phyloP scores from a whole-genome alignment of 2,797 vertebrate genomes.

The Typhlichthys subterraneus region DNA sequence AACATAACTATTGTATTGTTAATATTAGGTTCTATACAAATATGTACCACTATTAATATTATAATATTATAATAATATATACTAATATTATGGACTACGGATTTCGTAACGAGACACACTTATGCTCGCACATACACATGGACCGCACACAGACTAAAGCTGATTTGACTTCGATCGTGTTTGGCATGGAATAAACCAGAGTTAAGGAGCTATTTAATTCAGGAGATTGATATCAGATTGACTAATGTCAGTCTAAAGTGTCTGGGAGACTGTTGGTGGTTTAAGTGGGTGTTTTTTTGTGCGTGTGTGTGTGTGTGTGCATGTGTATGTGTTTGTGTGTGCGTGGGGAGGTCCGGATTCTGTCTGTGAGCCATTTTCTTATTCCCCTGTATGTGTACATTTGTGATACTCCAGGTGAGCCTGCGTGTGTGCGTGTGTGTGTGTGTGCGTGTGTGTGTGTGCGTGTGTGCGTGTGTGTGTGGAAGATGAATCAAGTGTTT shows the following conservation, averaged over 20 bases:
- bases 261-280: background rate
- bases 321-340: constrained; percentile 11
- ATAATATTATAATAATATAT: no score
- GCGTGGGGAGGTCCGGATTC: background rate
- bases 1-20: no score
- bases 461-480: background rate
- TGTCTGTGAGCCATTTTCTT: background rate
- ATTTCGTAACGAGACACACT: no score
- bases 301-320: constrained; percentile 12
- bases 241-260: background rate
- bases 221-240: background rate
- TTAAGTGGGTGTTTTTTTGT: background rate
- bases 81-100: no score
- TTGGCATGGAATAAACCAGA: no score
- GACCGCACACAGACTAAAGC: no score
- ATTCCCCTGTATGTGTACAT: background rate
- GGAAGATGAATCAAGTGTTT: background rate
- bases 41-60: no score
- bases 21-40: no score
- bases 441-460: background rate
- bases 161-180: no score
- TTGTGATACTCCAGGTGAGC: background rate
- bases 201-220: no score
- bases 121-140: no score
- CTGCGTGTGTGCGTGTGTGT: background rate